Evolutionary conservation across 2,797 vertebrate genomes (phyloP).

Genomic region (Gymnopithys bicolor): DNA sequence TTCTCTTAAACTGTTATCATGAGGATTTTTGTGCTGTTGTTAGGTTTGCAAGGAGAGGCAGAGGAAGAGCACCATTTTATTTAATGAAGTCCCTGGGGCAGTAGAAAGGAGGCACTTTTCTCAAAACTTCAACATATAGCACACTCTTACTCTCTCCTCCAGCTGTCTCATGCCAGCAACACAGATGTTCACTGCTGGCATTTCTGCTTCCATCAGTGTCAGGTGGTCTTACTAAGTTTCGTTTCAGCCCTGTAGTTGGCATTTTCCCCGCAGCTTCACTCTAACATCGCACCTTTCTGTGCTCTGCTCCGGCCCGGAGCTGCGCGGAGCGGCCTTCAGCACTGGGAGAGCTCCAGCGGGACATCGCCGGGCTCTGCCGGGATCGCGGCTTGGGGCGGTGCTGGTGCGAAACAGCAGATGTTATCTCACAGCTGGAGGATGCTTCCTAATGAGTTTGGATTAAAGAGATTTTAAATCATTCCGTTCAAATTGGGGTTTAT

Average conservation of each 20-base stretch:
- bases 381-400: rapidly evolving
- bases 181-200: neutral
- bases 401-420: rapidly evolving
- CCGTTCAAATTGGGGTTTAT: neutral
- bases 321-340: neutral
- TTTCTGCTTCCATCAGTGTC: neutral
- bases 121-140: neutral
- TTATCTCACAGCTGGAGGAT: neutral
- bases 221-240: neutral
- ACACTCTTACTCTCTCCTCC: neutral
- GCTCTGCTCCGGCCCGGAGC: neutral
- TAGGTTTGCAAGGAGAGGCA: neutral
- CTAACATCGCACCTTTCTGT: rapidly evolving
- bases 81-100: neutral
- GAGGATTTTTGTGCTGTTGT: neutral
- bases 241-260: neutral
- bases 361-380: neutral
- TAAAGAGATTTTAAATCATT: neutral
- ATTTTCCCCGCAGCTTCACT: rapidly evolving
- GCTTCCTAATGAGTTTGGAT: neutral
- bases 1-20: neutral
- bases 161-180: neutral
- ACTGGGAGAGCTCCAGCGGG: slow-evolving; percentile 44
- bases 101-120: neutral
- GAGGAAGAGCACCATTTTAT: neutral